These are phyloP conservation scores for Orius insidiosus DNA, from an alignment of 1,140 invertebrate species.

Conservation along the genomic window DNA sequence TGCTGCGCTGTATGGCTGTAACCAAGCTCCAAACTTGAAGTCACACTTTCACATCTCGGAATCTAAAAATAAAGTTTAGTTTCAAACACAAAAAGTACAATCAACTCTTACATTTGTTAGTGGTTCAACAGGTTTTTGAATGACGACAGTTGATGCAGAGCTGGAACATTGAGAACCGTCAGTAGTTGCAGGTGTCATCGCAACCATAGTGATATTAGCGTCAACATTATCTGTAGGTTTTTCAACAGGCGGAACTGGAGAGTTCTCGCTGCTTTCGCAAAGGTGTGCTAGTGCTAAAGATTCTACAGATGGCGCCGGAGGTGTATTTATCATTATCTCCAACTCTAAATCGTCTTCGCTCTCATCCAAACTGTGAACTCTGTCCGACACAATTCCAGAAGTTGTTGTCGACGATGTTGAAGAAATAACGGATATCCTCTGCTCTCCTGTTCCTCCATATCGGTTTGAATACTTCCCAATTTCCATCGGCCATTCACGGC, in stretches of 20 bases:
- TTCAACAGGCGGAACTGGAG: conserved; percentile 19
- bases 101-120: conserved; percentile 19
- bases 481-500: conserved; percentile 31
- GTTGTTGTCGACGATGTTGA: conserved; percentile 86
- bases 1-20: conserved; percentile 70
- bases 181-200: conserved; percentile 25
- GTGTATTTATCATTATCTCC: conserved; percentile 63
- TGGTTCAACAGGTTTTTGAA: conserved; percentile 29
- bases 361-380: conserved; percentile 83
- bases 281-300: conserved; percentile 52
- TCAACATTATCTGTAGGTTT: conserved; percentile 23
- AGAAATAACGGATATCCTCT: conserved; percentile 78
- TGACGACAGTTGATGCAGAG: conserved; percentile 63
- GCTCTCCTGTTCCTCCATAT: conserved; percentile 39
- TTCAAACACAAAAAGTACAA: conserved; percentile 7
- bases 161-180: conserved; percentile 62
- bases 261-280: conserved; percentile 34
- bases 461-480: conserved; percentile 25
- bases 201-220: conserved; percentile 17
- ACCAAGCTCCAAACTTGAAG: conserved; percentile 57
- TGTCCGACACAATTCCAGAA: conserved; percentile 84
- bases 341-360: conserved; percentile 40
- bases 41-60: conserved; percentile 39
- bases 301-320: conserved; percentile 52
- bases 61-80: conserved; percentile 6